Percentiles rank a stretch among this genome's conserved stretches.
These are phyloP conservation scores for Etheostoma perlongum DNA, from an alignment of 2,797 vertebrate genomes.

Conservation along the genomic window DNA sequence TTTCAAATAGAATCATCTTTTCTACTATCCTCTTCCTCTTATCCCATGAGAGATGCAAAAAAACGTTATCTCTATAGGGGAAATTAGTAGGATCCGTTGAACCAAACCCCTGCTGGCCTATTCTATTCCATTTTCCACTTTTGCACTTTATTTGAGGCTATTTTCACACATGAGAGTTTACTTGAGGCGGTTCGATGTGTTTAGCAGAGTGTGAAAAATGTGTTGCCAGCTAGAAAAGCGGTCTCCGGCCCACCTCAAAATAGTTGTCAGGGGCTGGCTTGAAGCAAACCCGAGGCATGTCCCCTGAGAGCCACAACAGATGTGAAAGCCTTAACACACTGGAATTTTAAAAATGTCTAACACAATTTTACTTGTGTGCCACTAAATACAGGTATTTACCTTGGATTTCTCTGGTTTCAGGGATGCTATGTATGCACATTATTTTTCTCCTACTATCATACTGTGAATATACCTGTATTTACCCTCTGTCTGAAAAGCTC, in stretches of 20 bases:
- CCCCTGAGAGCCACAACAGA: slow-evolving; percentile 31
- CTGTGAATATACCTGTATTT: no score
- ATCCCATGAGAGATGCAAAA: slow-evolving; percentile 63
- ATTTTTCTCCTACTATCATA: no score
- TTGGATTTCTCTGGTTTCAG: no score
- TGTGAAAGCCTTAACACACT: slow-evolving; percentile 52
- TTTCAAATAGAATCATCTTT: slow-evolving; percentile 50
- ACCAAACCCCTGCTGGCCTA: slow-evolving; percentile 60
- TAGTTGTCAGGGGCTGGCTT: slow-evolving; percentile 51
- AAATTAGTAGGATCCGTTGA: slow-evolving; percentile 65
- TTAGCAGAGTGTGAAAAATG: slow-evolving; percentile 73
- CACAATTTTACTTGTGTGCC: slow-evolving; percentile 27
- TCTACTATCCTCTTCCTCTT: slow-evolving; percentile 42
- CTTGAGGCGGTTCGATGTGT: slow-evolving; percentile 66
- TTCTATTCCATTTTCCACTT: slow-evolving; percentile 75
- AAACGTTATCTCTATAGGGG: slow-evolving; percentile 59
- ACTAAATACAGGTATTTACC: no score
- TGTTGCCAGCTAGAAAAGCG: slow-evolving; percentile 64
- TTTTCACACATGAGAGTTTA: slow-evolving; percentile 77
- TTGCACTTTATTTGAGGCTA: slow-evolving; percentile 74
- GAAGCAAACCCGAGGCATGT: slow-evolving; percentile 48
- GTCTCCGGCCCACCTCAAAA: slow-evolving; percentile 63
- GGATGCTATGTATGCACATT: no score
- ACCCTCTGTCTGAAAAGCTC: no score
- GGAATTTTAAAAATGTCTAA: slow-evolving; percentile 43